Percentiles rank a stretch among this genome's conserved stretches.
Conservation (phyloP, 2,797 vertebrate genomes). For the Esox lucius region DNA sequence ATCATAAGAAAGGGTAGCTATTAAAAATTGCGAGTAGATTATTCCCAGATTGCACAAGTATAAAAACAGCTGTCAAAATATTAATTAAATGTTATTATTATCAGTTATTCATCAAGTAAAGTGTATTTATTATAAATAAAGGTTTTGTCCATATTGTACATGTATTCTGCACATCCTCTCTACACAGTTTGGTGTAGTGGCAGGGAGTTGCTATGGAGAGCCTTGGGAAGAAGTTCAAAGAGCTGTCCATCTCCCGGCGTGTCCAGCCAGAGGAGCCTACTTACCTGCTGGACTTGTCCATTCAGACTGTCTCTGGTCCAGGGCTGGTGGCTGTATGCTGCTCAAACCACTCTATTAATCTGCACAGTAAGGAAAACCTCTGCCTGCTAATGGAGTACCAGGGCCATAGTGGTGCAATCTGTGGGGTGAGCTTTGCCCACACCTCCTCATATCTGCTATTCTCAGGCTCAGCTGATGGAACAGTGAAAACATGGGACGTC, state of each 20-base stretch:
- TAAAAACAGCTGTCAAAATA: no score
- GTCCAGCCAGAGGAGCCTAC: constrained; percentile 67
- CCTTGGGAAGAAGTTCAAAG: constrained; percentile 76
- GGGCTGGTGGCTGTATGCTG: constrained; percentile 76
- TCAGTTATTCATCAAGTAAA: no score
- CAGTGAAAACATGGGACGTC: constrained; percentile 82
- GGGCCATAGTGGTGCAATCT: constrained; percentile 63
- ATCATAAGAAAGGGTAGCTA: no score
- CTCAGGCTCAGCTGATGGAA: constrained; percentile 81
- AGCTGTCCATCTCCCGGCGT: constrained; percentile 76
- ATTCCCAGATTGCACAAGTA: no score
- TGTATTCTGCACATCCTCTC: no score
- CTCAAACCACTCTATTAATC: constrained; percentile 75
- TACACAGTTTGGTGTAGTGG: not conserved
- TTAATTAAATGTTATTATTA: no score
- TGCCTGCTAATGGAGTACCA: constrained; percentile 64
- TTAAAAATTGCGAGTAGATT: no score
- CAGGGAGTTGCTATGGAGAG: constrained; percentile 70
- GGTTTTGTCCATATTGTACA: no score
- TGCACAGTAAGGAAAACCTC: constrained; percentile 81
- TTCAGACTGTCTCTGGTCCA: constrained; percentile 44
- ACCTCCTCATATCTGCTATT: constrained; percentile 66
- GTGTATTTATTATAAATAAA: no score
- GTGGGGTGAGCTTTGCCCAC: constrained; percentile 78
- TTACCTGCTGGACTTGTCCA: constrained; percentile 84